Evolutionary conservation across 2,888 invertebrate genomes (phyloP).

Genomic region (Protodeltote pygarga): DNA sequence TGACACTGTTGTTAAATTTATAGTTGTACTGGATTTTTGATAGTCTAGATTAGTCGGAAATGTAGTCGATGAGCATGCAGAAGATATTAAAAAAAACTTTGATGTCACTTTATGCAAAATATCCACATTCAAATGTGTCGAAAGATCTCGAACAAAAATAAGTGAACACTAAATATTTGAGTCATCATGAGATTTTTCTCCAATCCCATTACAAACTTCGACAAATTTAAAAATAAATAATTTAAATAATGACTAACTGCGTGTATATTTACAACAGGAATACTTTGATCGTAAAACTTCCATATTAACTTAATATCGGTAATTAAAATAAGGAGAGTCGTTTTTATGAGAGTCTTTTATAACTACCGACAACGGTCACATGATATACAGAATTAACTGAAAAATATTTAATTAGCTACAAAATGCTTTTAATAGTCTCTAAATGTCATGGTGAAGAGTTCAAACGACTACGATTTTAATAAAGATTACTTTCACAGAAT

Average conservation of each 20-base stretch:
- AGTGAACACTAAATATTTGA: neutral
- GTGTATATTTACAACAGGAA: conserved; percentile 29
- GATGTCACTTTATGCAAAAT: no score
- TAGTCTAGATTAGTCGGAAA: conserved; percentile 15
- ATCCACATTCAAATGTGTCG: no score
- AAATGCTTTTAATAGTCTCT: conserved; percentile 27
- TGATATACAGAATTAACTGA: conserved; percentile 28
- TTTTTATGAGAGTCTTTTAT: conserved; percentile 30
- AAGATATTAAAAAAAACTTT: no score
- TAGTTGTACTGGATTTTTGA: conserved; percentile 13
- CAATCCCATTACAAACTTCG: neutral
- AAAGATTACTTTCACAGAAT: conserved; percentile 8
- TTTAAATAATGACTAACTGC: conserved; percentile 8
- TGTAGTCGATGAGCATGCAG: neutral
- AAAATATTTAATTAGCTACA: conserved; percentile 38
- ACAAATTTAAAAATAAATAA: conserved; percentile 4
- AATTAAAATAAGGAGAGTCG: conserved; percentile 35
- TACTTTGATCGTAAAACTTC: conserved; percentile 33
- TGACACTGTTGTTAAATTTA: conserved; percentile 38
- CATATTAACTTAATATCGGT: conserved; percentile 37
- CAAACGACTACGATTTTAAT: conserved; percentile 16
- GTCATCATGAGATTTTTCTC: neutral
- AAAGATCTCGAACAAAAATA: no score
- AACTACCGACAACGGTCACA: conserved; percentile 33
- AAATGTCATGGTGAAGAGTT: conserved; percentile 9